Percentiles rank a stretch among this genome's conserved stretches.
Conservation (phyloP, 1,140 invertebrate species). For the Drosophila burlai region DNA sequence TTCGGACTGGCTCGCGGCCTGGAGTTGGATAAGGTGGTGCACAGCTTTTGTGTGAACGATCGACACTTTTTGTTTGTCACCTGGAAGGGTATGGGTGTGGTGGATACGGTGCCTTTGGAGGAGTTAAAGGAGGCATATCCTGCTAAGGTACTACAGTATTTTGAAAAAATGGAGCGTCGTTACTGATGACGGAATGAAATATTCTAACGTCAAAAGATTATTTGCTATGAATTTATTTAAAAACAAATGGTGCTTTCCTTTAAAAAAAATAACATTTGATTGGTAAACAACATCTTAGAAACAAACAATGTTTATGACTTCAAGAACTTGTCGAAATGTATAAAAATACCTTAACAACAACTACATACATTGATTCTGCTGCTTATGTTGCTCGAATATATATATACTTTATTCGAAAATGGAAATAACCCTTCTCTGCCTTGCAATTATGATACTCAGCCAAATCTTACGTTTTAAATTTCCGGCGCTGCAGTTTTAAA, state of each 20-base stretch:
- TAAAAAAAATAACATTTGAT: background rate
- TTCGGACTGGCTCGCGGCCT: conserved; percentile 28
- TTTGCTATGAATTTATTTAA: background rate
- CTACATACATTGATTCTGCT: too few relatives aligned
- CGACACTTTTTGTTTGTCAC: conserved; percentile 12
- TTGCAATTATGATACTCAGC: too few relatives aligned
- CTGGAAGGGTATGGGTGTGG: conserved; percentile 11
- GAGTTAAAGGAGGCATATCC: conserved; percentile 15
- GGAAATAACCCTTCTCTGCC: too few relatives aligned
- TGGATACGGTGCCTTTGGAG: conserved; percentile 15
- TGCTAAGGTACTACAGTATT: conserved; percentile 14
- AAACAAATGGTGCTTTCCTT: too few relatives aligned
- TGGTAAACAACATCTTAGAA: background rate
- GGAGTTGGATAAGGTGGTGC: conserved; percentile 16
- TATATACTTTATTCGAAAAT: too few relatives aligned
- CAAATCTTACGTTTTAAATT: background rate
- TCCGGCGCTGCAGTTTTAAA: background rate
- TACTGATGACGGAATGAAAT: background rate
- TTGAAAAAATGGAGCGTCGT: conserved; percentile 3
- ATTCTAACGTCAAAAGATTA: background rate
- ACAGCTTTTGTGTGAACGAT: background rate
- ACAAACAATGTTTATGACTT: background rate
- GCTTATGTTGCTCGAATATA: too few relatives aligned
- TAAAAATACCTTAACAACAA: too few relatives aligned
- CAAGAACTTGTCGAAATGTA: background rate